A percentile compares a stretch with the other conserved stretches of the same genome.
Evolutionary conservation across 1,140 invertebrate genomes (phyloP).

Genomic region (Limonius californicus): DNA sequence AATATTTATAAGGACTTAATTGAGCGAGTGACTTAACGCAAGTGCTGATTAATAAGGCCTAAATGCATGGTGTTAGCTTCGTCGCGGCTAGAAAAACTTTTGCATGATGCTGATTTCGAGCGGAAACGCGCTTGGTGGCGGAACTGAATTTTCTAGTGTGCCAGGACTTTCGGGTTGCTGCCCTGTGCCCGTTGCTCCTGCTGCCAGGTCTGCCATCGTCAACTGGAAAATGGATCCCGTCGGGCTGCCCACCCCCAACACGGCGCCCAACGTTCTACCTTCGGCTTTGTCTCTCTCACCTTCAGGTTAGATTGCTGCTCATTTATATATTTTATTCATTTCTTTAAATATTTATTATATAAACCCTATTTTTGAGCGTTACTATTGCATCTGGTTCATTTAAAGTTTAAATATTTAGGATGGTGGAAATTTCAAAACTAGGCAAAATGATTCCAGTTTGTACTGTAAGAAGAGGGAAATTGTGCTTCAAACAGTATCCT

Average conservation of each 20-base stretch:
- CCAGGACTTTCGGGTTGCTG: slow-evolving; percentile 45
- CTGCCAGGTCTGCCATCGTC: slow-evolving; percentile 38
- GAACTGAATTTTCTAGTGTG: slow-evolving; percentile 45
- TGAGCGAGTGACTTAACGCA: background rate
- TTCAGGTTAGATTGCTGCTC: slow-evolving; percentile 35
- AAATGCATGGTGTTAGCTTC: background rate
- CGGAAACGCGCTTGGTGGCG: slow-evolving; percentile 39
- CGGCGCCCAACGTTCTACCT: slow-evolving; percentile 39
- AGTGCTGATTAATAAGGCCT: background rate
- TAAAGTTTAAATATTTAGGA: too few species aligned
- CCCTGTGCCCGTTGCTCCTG: slow-evolving; percentile 41
- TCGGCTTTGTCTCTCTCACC: slow-evolving; percentile 42
- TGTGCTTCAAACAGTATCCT: too few species aligned
- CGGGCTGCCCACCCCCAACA: slow-evolving; percentile 41
- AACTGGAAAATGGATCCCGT: slow-evolving; percentile 48
- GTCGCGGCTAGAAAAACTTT: background rate
- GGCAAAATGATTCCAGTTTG: too few species aligned
- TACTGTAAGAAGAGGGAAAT: too few species aligned
- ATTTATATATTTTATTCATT: too few species aligned
- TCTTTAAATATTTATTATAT: too few species aligned
- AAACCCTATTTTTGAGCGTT: too few species aligned
- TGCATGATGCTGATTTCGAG: slow-evolving; percentile 44
- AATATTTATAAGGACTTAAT: background rate
- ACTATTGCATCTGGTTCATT: too few species aligned
- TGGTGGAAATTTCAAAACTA: too few species aligned